Conservation (phyloP, 2,888 invertebrate species). For the Eilema sororculum region DNA sequence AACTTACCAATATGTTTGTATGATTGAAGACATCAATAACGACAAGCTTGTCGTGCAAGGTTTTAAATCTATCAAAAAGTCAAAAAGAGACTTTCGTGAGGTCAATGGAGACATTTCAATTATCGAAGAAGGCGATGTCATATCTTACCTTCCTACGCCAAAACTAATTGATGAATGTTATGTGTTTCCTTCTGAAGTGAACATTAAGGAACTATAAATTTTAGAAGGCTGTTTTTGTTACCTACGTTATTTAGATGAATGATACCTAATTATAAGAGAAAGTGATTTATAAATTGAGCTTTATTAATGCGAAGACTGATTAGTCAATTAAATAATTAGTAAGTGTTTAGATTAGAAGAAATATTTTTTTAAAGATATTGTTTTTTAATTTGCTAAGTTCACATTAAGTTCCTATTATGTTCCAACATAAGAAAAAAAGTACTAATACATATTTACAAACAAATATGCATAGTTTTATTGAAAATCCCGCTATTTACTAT, state of each 20-base stretch:
- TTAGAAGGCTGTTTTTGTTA: conserved; percentile 1
- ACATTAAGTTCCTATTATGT: neutral
- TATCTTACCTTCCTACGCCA: conserved; percentile 13
- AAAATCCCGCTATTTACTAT: neutral
- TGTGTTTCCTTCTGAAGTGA: conserved; percentile 6
- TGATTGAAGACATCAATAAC: conserved; percentile 3
- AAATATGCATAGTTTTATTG: neutral
- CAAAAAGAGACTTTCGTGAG: conserved; percentile 3
- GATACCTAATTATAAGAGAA: neutral
- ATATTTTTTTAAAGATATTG: neutral
- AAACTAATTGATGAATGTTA: conserved; percentile 9
- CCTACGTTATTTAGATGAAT: neutral
- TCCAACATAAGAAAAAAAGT: conserved; percentile 1
- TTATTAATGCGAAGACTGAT: too few species aligned
- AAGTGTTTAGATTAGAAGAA: neutral
- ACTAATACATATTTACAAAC: too few species aligned
- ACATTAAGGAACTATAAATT: conserved; percentile 4
- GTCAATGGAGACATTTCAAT: neutral
- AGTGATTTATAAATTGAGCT: too few species aligned
- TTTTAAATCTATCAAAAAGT: neutral
- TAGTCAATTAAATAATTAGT: too few species aligned
- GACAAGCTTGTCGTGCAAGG: conserved; percentile 3
- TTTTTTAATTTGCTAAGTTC: neutral
- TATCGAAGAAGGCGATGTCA: conserved; percentile 1
- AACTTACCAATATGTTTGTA: too few species aligned